Evolutionary conservation across 1,140 invertebrate genomes (phyloP).

Genomic region (Cryptotermes secundus): DNA sequence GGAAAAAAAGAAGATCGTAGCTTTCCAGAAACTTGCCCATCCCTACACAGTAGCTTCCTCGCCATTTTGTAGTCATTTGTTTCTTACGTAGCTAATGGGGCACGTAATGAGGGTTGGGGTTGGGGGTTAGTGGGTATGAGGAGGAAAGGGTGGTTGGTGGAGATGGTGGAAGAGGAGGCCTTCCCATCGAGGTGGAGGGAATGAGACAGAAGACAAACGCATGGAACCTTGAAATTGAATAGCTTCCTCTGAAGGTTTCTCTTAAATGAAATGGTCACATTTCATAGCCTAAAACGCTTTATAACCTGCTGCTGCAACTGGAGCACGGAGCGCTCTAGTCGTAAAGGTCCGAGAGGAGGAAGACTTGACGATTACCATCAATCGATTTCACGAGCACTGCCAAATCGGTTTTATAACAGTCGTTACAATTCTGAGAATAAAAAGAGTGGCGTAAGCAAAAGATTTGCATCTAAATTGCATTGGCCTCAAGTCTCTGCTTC

Average conservation of each 20-base stretch:
- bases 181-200: not conserved
- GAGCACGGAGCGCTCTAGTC: not conserved
- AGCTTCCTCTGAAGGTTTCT: conserved; percentile 30
- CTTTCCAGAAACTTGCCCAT: conserved; percentile 20
- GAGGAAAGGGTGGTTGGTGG: conserved; percentile 25
- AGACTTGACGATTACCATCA: conserved; percentile 34
- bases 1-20: conserved; percentile 9
- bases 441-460: not conserved
- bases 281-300: conserved; percentile 39
- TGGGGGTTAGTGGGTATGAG: conserved; percentile 25
- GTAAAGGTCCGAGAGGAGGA: not conserved
- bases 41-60: conserved; percentile 29
- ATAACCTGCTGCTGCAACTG: conserved; percentile 30
- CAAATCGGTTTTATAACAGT: not conserved
- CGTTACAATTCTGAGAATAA: not conserved
- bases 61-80: conserved; percentile 38
- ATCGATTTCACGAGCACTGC: conserved; percentile 1
- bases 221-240: conserved; percentile 39
- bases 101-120: conserved; percentile 36
- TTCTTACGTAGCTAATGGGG: conserved; percentile 38
- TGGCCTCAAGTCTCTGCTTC: no score
- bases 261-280: conserved; percentile 38
- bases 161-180: conserved; percentile 24
- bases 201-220: conserved; percentile 32
- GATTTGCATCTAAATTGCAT: no score